These are phyloP conservation scores for Leucophenga montana DNA, from an alignment of 2,888 invertebrate species.

Conservation along the genomic window DNA sequence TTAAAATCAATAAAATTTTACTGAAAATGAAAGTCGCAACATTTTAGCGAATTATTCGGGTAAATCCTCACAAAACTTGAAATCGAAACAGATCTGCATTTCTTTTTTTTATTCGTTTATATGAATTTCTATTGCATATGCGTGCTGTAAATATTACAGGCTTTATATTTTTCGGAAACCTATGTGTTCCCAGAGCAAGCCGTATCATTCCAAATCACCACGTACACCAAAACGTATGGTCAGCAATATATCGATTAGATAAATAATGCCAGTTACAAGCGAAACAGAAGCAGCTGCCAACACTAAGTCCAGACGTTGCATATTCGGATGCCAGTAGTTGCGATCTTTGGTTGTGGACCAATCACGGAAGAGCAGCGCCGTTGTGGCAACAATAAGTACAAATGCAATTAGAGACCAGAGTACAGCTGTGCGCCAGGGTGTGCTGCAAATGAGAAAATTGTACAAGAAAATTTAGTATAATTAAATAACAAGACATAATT, in stretches of 20 bases:
- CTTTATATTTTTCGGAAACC: too few species aligned
- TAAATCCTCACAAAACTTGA: too few species aligned
- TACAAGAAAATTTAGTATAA: background rate
- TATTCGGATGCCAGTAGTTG: conserved; percentile 73
- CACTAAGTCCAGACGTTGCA: conserved; percentile 71
- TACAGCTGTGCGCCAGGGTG: conserved; percentile 70
- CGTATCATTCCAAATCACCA: conserved; percentile 68
- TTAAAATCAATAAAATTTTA: too few species aligned
- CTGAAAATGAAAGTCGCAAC: too few species aligned
- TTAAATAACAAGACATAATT: conserved; percentile 3
- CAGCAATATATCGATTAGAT: conserved; percentile 67
- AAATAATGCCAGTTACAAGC: conserved; percentile 65
- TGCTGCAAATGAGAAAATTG: conserved; percentile 47
- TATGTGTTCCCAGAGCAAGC: too few species aligned
- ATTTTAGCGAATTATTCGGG: too few species aligned
- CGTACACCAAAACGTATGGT: conserved; percentile 70
- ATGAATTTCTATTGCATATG: too few species aligned
- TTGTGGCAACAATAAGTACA: conserved; percentile 66
- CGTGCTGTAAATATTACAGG: conserved; percentile 26
- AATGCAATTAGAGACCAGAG: conserved; percentile 70
- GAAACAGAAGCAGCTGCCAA: conserved; percentile 69
- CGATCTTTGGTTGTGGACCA: conserved; percentile 72
- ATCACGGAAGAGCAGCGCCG: conserved; percentile 69
- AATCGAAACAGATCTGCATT: too few species aligned
- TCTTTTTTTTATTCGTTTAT: background rate